A percentile compares a stretch with the other conserved stretches of the same genome.
These are phyloP conservation scores for Plagodis pulveraria DNA, from an alignment of 2,888 invertebrate genomes.

Conservation along the genomic window DNA sequence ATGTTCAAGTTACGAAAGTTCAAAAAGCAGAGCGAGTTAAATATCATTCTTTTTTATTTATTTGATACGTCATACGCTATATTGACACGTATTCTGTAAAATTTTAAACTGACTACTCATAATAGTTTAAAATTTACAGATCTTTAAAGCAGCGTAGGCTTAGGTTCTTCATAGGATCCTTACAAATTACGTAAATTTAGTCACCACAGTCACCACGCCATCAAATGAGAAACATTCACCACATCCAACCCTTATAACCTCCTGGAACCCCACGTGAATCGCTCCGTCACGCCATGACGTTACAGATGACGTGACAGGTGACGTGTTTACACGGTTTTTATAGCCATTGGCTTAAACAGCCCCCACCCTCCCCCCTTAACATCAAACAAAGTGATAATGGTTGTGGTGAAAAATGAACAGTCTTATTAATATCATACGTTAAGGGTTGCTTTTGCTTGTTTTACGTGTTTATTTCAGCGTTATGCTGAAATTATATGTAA, in stretches of 20 bases:
- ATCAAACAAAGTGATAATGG: slow-evolving; percentile 37
- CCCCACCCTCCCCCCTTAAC: slow-evolving; percentile 27
- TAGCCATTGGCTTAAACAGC: slow-evolving; percentile 38
- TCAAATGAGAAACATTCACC: not conserved
- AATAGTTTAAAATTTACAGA: too few species aligned
- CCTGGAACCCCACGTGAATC: slow-evolving; percentile 17
- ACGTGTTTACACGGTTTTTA: slow-evolving; percentile 47
- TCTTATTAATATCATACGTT: slow-evolving; percentile 16
- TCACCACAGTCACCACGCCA: too few species aligned
- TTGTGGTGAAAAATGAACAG: slow-evolving; percentile 45
- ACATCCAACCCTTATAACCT: slow-evolving; percentile 10
- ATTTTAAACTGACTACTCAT: too few species aligned
- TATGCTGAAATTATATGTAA: too few species aligned
- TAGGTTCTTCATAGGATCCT: too few species aligned
- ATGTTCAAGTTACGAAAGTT: too few species aligned
- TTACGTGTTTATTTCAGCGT: slow-evolving; percentile 3
- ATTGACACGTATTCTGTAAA: too few species aligned
- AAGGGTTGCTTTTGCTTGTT: slow-evolving; percentile 21
- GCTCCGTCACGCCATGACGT: slow-evolving; percentile 32
- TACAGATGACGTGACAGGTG: slow-evolving; percentile 42
- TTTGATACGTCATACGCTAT: too few species aligned
- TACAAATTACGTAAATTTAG: too few species aligned
- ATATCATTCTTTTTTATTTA: too few species aligned
- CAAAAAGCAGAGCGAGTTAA: too few species aligned
- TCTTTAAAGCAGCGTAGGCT: too few species aligned